Percentiles rank a stretch among this genome's conserved stretches.
phyloP scores from a whole-genome alignment of 2,888 invertebrate species.

The Nemotelus pantherinus region DNA sequence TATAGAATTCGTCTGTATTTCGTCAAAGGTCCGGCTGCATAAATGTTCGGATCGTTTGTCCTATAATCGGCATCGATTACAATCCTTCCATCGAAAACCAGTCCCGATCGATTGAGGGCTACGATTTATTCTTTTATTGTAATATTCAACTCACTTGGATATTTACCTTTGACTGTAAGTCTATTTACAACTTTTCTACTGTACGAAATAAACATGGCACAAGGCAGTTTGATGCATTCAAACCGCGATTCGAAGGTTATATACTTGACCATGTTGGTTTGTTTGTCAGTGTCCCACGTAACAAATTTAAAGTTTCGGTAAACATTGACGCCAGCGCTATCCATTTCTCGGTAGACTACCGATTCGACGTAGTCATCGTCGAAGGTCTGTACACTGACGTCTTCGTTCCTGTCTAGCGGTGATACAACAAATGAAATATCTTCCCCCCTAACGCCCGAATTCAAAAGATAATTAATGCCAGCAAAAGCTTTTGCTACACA shows the following conservation, averaged over 20 bases:
- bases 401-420: constrained; percentile 49
- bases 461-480: constrained; percentile 65
- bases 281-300: constrained; percentile 56
- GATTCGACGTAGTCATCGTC: constrained; percentile 55
- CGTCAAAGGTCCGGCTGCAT: constrained; percentile 73
- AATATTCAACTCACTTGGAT: not conserved
- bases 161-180: constrained; percentile 54
- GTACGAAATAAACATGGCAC: constrained; percentile 60
- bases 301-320: constrained; percentile 57
- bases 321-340: constrained; percentile 54
- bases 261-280: constrained; percentile 54
- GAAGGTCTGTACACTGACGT: constrained; percentile 52
- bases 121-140: not conserved
- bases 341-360: constrained; percentile 54
- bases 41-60: constrained; percentile 74
- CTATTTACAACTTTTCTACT: constrained; percentile 56
- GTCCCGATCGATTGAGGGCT: constrained; percentile 69
- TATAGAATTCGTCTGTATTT: constrained; percentile 72
- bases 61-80: constrained; percentile 71
- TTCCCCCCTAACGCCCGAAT: constrained; percentile 63
- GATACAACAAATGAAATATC: constrained; percentile 65
- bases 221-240: constrained; percentile 53
- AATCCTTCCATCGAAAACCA: constrained; percentile 72
- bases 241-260: constrained; percentile 55
- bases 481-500: constrained; percentile 65